Conservation (phyloP, 2,797 vertebrate genomes). For the Artibeus jamaicensis region DNA sequence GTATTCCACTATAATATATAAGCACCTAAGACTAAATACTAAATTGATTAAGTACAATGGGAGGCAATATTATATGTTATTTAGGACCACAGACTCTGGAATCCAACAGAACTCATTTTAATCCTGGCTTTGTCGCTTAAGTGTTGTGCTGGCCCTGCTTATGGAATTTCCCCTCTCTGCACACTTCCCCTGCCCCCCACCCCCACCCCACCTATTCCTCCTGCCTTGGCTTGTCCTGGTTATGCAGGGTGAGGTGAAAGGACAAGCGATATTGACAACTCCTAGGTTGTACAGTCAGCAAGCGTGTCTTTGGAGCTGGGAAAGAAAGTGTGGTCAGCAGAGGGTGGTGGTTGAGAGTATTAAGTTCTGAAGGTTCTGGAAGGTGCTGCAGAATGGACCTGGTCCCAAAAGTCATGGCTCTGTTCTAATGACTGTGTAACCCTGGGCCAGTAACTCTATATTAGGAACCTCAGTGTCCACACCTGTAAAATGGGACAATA, state of each 20-base stretch:
- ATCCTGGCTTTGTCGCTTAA: neutral
- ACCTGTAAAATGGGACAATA: neutral
- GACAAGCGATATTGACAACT: neutral
- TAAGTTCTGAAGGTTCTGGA: neutral
- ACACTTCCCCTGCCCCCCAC: neutral
- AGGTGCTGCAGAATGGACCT: neutral
- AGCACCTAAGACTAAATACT: neutral
- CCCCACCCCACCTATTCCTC: neutral
- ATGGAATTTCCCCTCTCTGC: neutral
- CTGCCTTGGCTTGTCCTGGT: neutral
- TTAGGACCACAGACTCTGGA: neutral
- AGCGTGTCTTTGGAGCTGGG: neutral
- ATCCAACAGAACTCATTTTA: neutral
- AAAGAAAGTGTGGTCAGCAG: neutral
- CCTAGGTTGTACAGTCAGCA: neutral
- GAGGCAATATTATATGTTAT: rapidly evolving
- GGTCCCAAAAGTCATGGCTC: neutral
- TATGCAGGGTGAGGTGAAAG: neutral
- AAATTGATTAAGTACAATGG: neutral
- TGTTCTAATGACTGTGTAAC: neutral
- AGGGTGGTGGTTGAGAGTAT: rapidly evolving
- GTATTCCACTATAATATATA: neutral
- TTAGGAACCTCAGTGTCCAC: neutral
- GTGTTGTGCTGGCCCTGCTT: rapidly evolving
- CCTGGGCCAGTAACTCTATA: neutral